Evolutionary conservation across 2,797 vertebrate species (phyloP).

Genomic region (Pangasius sanitwongsei): DNA sequence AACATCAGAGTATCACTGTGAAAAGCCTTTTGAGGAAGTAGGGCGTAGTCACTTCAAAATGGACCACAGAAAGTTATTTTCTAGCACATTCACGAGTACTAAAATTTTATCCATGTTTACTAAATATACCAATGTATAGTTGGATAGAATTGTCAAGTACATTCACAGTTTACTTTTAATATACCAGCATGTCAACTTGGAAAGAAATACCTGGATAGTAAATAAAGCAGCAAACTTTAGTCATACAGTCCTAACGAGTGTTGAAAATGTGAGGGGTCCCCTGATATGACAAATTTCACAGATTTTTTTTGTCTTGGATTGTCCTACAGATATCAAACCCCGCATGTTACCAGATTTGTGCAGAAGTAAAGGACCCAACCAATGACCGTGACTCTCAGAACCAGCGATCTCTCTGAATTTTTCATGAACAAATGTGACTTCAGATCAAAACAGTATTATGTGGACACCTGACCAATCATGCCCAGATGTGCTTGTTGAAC

Average conservation of each 20-base stretch:
- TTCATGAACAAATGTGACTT: neutral
- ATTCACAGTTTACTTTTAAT: neutral
- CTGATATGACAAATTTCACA: neutral
- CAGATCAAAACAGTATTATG: neutral
- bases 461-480: neutral
- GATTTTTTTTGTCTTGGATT: neutral
- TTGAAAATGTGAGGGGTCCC: neutral
- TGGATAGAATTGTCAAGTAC: neutral
- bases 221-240: neutral
- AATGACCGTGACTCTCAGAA: neutral
- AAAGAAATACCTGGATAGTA: neutral
- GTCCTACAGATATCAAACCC: neutral
- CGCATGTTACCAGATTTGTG: neutral
- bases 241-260: neutral
- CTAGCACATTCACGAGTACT: neutral
- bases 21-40: slow-evolving; percentile 1
- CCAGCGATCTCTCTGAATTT: neutral
- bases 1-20: neutral
- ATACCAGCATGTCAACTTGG: neutral
- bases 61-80: neutral
- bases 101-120: neutral
- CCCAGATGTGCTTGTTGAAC: neutral
- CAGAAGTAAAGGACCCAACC: neutral
- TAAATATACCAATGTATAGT: neutral
- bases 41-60: slow-evolving; percentile 15